Evolutionary conservation across 2,113 vertebrate species (phyloP).

Genomic region (Accipiter cooperii): DNA sequence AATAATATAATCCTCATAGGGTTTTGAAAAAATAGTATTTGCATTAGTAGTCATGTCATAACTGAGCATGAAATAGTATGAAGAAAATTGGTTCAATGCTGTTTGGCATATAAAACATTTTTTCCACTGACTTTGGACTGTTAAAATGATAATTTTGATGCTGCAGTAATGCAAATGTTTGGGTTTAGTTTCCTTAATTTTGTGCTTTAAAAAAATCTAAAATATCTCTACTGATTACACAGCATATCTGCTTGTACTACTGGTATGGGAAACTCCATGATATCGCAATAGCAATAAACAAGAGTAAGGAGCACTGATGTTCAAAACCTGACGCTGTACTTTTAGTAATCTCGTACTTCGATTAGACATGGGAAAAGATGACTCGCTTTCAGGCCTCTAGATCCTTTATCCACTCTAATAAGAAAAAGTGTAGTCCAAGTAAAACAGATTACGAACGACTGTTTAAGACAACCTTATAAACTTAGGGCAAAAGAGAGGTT

Average conservation of each 20-base stretch:
- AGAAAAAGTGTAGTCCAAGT: not conserved
- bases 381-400: not conserved
- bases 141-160: not conserved
- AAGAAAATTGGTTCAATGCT: not conserved
- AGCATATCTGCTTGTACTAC: not conserved
- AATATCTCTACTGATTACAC: not conserved
- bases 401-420: not conserved
- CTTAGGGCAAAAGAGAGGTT: not conserved
- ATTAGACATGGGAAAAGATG: not conserved
- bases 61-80: not conserved
- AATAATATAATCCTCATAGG: not conserved
- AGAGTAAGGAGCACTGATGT: not conserved
- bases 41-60: not conserved
- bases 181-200: not conserved
- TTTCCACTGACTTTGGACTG: not conserved
- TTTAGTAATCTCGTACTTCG: not conserved
- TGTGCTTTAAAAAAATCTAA: not conserved
- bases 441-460: not conserved
- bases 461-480: not conserved
- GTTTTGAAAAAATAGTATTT: not conserved
- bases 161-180: not conserved
- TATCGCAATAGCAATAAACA: not conserved
- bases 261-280: not conserved
- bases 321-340: not conserved
- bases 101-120: not conserved